Evolutionary conservation across 2,797 vertebrate species (phyloP), one percentile per base, ranked within the genome.

Genomic region (Myotis myotis): DNA sequence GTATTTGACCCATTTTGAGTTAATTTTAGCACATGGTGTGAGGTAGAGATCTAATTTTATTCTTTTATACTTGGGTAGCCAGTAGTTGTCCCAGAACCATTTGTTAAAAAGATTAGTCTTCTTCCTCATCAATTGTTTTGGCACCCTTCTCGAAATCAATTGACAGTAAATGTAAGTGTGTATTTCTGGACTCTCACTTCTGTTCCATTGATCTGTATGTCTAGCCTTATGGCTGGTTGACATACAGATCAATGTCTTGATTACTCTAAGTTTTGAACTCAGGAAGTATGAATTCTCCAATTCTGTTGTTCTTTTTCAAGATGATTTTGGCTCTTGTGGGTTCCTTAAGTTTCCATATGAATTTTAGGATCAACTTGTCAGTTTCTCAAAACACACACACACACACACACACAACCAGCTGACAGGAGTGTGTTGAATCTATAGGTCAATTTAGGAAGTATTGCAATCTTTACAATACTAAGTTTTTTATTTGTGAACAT

Each of bases 361-460:
- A 81, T 86, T 95, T 86, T 60, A 82, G 51, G 38, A 70, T 89
- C 53, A 66, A 22, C 8, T 75, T 91, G 23, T 66, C 72, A 91
- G 62, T 47, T 89, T 89, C 57, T 79, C 33, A 25, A 81, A 91
- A 91, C 25, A 60, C 57, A 60, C 57, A 60, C 57, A 60, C 57
- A 49, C 13, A 25, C n/a, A n/a, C n/a, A n/a, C 57, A 60, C 23
- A 57, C 3, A 57, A 60, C 4, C 47, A 92, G n/a, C 5, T 38
- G 44, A 41, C 3, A 81, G 33, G 49, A 70, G 19, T 81, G 8
- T 36, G 3, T 74, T 87, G 76, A 36, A 36, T 55, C 25, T 41
- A 70, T 17, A 83, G 20, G 10, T 53, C 19, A 74, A 47, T 74
- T 72, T 74, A 41, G 33, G 49, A 80, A 86, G 12, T 13, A 62